Percentiles rank a stretch among this genome's conserved stretches.
These are phyloP conservation scores for Acronicta leporina DNA, from an alignment of 2,888 invertebrate genomes.

Conservation along the genomic window DNA sequence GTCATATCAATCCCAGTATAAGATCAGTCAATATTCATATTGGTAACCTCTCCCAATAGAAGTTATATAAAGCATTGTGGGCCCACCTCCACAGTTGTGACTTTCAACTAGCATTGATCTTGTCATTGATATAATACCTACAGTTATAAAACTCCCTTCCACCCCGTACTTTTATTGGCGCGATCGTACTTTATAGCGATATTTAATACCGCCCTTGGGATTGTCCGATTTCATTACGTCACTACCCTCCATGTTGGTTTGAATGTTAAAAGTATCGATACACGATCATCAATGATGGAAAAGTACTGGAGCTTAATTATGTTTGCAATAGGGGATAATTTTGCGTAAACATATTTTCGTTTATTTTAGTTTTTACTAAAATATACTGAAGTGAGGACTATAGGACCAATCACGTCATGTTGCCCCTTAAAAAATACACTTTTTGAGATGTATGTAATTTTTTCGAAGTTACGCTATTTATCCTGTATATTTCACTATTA, in stretches of 20 bases:
- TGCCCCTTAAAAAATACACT: background rate
- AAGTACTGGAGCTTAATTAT: slow-evolving; percentile 3
- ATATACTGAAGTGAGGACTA: too few species aligned
- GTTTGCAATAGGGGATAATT: background rate
- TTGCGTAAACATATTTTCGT: background rate
- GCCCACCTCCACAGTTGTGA: background rate
- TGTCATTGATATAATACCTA: slow-evolving; percentile 21
- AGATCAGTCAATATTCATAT: too few species aligned
- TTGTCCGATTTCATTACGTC: slow-evolving; percentile 51
- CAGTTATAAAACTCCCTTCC: slow-evolving; percentile 35
- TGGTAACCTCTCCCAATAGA: too few species aligned
- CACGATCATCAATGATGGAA: slow-evolving; percentile 2
- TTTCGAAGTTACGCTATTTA: background rate
- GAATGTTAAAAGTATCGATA: slow-evolving; percentile 41
- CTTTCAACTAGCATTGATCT: slow-evolving; percentile 12
- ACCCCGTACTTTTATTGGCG: slow-evolving; percentile 43
- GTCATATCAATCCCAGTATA: too few species aligned
- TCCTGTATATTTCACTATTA: slow-evolving; percentile 3
- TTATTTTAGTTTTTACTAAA: too few species aligned
- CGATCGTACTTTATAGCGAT: slow-evolving; percentile 46
- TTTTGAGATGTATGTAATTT: background rate
- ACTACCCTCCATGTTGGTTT: slow-evolving; percentile 23
- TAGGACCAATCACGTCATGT: background rate
- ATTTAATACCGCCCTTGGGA: slow-evolving; percentile 51
- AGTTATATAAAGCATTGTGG: background rate